A percentile compares a stretch with the other conserved stretches of the same genome.
These are phyloP conservation scores for Chlorodrepanis virens DNA, from an alignment of 2,113 vertebrate species.

Conservation along the genomic window DNA sequence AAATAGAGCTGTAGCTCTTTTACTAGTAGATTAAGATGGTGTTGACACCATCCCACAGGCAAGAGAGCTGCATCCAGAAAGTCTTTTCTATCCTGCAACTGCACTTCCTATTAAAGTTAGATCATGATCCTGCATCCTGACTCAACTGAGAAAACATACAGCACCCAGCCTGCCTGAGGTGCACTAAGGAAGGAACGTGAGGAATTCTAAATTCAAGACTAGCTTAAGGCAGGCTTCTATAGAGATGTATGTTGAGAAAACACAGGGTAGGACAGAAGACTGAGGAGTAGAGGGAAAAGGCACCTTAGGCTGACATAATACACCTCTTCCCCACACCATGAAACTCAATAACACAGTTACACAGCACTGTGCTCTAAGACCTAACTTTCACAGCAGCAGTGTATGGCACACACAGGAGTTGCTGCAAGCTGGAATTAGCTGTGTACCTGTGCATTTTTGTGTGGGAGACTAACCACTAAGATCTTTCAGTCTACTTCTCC, in stretches of 20 bases:
- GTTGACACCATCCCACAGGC: neutral
- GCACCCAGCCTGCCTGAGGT: neutral
- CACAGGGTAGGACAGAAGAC: neutral
- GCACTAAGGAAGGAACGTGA: neutral
- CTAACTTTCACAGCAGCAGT: neutral
- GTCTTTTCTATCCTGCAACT: neutral
- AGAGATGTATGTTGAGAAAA: neutral
- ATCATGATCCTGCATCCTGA: neutral
- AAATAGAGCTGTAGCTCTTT: neutral
- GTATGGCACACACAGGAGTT: neutral
- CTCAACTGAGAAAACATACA: neutral
- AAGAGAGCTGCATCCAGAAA: neutral
- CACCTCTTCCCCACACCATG: accelerated
- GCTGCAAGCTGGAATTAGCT: neutral
- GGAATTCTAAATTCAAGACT: neutral
- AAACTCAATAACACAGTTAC: neutral
- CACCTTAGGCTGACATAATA: neutral
- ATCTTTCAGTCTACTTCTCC: neutral
- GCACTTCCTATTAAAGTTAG: neutral
- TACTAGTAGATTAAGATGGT: neutral
- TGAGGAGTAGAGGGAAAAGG: neutral
- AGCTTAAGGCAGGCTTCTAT: neutral
- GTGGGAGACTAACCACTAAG: neutral
- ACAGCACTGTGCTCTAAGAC: neutral
- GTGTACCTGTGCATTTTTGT: neutral